phyloP scores from a whole-genome alignment of 1,140 invertebrate species.

The Myzus persicae region DNA sequence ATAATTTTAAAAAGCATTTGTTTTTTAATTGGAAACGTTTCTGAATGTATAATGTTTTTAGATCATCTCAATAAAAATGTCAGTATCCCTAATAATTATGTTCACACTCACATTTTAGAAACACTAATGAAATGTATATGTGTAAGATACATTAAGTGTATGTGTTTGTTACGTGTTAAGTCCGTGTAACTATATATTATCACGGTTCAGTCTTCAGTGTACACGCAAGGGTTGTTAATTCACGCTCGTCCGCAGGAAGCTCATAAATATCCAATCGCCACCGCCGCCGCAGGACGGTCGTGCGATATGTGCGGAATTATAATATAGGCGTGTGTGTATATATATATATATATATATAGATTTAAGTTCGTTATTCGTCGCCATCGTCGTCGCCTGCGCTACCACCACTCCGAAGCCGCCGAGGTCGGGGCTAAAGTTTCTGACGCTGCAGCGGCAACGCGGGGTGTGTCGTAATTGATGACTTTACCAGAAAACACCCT shows the following conservation, averaged over 20 bases:
- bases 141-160: too few species aligned
- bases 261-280: slow-evolving; percentile 26
- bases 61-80: not conserved
- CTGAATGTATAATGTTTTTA: not conserved
- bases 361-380: slow-evolving; percentile 17
- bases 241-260: not conserved
- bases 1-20: too few species aligned
- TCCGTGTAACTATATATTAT: not conserved
- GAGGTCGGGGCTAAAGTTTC: slow-evolving; percentile 15
- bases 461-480: slow-evolving; percentile 43
- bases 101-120: too few species aligned
- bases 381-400: not conserved
- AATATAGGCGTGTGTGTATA: too few species aligned
- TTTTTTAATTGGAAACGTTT: not conserved
- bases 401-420: not conserved
- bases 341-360: not conserved
- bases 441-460: not conserved
- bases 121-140: not conserved
- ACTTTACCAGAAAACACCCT: slow-evolving; percentile 18
- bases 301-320: not conserved
- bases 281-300: not conserved
- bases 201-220: not conserved
- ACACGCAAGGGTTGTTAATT: not conserved
- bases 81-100: not conserved
- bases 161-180: not conserved